Evolutionary conservation across 2,113 vertebrate species (phyloP), one percentile per base, ranked within the genome.

Genomic region (Silurus asotus): DNA sequence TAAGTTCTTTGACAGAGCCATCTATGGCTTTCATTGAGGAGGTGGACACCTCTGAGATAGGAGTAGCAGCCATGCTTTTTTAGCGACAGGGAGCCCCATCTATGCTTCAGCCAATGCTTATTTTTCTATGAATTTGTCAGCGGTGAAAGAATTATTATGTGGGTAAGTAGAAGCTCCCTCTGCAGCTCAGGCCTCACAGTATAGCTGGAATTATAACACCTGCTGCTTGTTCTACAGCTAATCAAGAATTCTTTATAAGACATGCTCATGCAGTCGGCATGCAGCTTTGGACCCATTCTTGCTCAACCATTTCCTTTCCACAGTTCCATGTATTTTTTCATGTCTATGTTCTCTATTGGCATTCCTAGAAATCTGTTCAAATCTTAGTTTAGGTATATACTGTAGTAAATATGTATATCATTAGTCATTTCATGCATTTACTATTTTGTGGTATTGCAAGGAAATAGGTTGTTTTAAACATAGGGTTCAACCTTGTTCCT

Each of bases 91-190:
- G 15, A 37, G 15, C 76, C 76, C n/a, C 14, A 78, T 19, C 53
- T 19, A 58, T 28, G 15, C 74, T 55, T 25, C n/a, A 55, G 51
- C 53, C 25, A 78, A 78, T 25, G 53, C 3, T 28, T 78, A 58
- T 78, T 78, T 78, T 58, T 78, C n/a, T 78, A 11, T 37, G 25
- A 78, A 58, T 14, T 25, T 78, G 76, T 78, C 76, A 78, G 14
- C 1, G 8, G 14, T 58, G 8, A 78, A 76, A 20, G 23, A 25
- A 78, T 58, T 78, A 78, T 56, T 37, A 78, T 58, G n/a, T 78
- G 51, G 49, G 53, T 28, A 78, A 56, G n/a, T 37, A 37, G 15
- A 78, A 37, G 25, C 53, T 78, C 51, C 53, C 3, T 28, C 25
- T 78, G 53, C 75, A 78, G 55, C 14, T 28, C n/a, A 78, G 53